Base-by-base conservation (phyloP, 1,140 invertebrate species). In the Adoxophyes honmai region DNA sequence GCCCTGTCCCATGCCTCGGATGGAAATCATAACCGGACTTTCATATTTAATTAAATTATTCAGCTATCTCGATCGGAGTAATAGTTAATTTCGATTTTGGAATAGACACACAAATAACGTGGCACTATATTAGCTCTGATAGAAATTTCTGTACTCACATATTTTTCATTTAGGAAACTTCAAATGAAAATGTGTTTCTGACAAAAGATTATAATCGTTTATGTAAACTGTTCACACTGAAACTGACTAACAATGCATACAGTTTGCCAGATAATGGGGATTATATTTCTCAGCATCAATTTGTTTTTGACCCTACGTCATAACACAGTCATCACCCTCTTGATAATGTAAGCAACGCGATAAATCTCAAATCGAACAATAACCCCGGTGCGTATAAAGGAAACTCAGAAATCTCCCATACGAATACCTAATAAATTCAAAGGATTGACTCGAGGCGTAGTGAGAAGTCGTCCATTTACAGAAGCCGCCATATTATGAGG, bases 331-430 rank as follows among this genome's bases (percentile, higher is more conserved):
- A 28, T 28, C 21, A 28, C 21, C 2, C 21, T 2, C 6, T 3
- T 28, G 21, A 28, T 52, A 62, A 65, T 53, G 52, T 55, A 66
- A 72, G 64, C 60, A 64, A 63, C 59, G n/a, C 56, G 60, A 69
- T 86, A 83, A 86, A 86, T 86, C 75, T 80, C 60, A 66, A 73
- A 75, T 79, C 62, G 74, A 68, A 81, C 78, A 81, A 80, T 77
- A 72, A 79, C 68, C 67, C 72, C 66, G 62, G 62, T 66, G 70
- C 63, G 35, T 55, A 59, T 57, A 39, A 73, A 73, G 67, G 61
- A 38, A 57, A 42, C 60, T 65, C 75, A 78, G 61, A 66, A 53
- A 38, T 58, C 62, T 68, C 58, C 64, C 57, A 42, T 34, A 34
- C 51, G 42, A 42, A 62, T 66, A 56, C 70, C 71, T 82, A 82